phyloP scores from a whole-genome alignment of 2,797 vertebrate genomes.

The Coregonus sp. region DNA sequence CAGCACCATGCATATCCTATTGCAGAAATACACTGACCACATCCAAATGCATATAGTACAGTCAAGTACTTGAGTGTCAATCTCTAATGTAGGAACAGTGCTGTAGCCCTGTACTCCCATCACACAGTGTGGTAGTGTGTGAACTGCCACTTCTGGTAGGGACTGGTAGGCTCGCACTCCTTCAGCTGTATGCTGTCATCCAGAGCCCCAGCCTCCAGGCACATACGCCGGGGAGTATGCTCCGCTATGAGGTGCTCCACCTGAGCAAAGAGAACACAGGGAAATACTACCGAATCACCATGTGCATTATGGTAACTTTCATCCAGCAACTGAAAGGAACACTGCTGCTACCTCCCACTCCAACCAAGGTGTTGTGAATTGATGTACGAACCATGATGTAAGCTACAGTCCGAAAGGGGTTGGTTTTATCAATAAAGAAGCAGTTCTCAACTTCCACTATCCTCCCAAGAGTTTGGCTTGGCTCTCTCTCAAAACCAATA shows the following conservation, averaged over 20 bases:
- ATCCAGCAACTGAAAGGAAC: not conserved
- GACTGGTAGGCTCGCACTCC: constrained; percentile 73
- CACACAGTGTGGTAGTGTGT: constrained; percentile 76
- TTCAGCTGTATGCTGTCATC: constrained; percentile 61
- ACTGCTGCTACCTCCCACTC: not conserved
- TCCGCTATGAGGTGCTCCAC: constrained; percentile 82
- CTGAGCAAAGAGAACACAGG: constrained; percentile 63
- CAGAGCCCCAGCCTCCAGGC: constrained; percentile 78
- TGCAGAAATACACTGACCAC: not conserved
- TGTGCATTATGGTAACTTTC: not conserved
- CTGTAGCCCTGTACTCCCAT: not conserved
- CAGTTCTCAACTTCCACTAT: too few species aligned
- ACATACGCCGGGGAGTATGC: constrained; percentile 64
- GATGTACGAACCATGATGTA: too few species aligned
- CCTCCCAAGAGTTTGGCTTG: too few species aligned
- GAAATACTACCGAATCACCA: not conserved
- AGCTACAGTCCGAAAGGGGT: too few species aligned
- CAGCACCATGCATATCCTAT: constrained; percentile 12
- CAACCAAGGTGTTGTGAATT: not conserved
- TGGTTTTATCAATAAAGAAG: too few species aligned
- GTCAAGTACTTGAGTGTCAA: not conserved
- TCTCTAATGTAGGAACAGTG: not conserved
- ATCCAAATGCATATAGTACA: constrained; percentile 1
- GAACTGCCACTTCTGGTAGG: constrained; percentile 91
- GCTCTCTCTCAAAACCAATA: too few species aligned